Base-by-base conservation (phyloP, 2,888 invertebrate genomes). In the Chrysolina oricalcia region DNA sequence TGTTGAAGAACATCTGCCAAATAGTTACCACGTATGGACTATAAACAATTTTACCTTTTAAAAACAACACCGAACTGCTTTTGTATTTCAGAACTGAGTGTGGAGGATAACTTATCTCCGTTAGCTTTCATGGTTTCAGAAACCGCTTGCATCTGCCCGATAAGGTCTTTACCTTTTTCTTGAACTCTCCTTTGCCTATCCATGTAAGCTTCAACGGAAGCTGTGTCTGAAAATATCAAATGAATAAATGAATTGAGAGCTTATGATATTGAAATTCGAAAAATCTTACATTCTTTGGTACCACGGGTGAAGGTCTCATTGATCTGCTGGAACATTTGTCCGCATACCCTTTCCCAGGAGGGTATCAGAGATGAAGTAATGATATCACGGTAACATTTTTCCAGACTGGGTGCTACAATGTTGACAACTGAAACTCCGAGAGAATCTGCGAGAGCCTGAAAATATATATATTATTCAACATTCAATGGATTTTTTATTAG, bases 251-350 rank as follows among this genome's bases (percentile, higher is more conserved):
- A 53, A 15, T 64, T 46, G 13, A 1, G 8, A 74, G 17, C 0
- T 23, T 40, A 17, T 27, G 5, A 27, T 3, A 5, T 23, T 27
- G 27, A 43, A 27, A 50, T 41, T 2, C 21, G 43, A 41, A 67
- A 13, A 50, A 17, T 89, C 93, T 92, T 89, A 97, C 97, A 97
- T 89, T 98, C 97, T 87, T 94, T 94, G 9, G 97, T 96, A 70
- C 98, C 98, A 79, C 92, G 92, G 69, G 94, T 93, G 89, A 98
- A 98, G 19, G 95, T 93, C 68, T 95, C 94, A 87, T 97, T 97
- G 73, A 98, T 91, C 89, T 98, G 98, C 63, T 93, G 91, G 87
- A 98, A 97, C 92, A 98, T 94, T 85, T 93, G 93, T 84, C 94
- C 93, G 82, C 95, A 95, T 72, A 96, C 93, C 86, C 94, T 94